Evolutionary conservation across 2,797 vertebrate genomes (phyloP).

Genomic region (Phataginus tetradactyla): DNA sequence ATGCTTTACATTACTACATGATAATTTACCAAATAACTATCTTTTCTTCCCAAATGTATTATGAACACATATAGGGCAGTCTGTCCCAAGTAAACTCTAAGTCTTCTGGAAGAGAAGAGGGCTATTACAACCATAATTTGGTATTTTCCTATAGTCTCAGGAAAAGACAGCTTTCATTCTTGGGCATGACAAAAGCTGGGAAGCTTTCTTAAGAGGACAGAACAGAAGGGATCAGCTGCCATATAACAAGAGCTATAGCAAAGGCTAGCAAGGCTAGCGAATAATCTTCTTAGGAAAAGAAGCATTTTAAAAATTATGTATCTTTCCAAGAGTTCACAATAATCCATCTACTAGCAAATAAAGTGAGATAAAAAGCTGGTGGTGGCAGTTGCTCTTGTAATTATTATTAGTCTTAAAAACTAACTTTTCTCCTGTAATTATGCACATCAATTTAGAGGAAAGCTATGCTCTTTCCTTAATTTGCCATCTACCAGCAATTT

Average conservation of each 20-base stretch:
- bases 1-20: neutral
- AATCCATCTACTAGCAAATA: neutral
- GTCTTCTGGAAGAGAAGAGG: conserved; percentile 26
- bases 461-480: conserved; percentile 32
- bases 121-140: neutral
- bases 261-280: neutral
- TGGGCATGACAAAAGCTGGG: neutral
- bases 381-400: neutral
- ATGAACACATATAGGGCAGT: neutral
- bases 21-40: conserved; percentile 14
- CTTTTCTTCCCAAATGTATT: conserved; percentile 33
- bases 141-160: neutral
- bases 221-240: neutral
- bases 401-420: neutral
- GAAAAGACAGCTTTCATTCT: neutral
- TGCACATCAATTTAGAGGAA: neutral
- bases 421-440: neutral
- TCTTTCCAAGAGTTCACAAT: conserved; percentile 1
- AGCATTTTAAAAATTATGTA: neutral
- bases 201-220: neutral
- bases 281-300: neutral
- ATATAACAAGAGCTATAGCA: neutral
- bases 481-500: neutral
- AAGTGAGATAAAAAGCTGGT: neutral
- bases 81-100: neutral